phyloP scores from a whole-genome alignment of 2,888 invertebrate genomes.

The Synanthedon myopaeformis region DNA sequence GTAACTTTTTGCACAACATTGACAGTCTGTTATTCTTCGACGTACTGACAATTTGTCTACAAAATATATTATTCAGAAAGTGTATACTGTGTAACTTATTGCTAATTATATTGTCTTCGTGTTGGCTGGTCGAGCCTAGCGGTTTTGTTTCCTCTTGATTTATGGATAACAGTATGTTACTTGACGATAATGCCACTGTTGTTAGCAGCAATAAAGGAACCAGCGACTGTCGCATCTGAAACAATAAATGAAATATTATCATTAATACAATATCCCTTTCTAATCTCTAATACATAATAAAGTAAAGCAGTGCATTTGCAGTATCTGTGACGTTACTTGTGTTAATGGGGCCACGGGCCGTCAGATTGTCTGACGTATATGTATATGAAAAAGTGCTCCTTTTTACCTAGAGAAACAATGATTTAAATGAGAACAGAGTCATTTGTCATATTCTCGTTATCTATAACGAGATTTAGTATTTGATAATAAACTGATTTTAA shows the following conservation, averaged over 20 bases:
- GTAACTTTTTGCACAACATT: constrained; percentile 12
- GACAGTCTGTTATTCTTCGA: constrained; percentile 12
- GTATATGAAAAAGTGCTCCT: too few species aligned
- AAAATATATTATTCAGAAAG: constrained; percentile 34
- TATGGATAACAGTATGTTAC: constrained; percentile 33
- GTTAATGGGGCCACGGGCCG: too few species aligned
- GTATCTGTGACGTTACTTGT: too few species aligned
- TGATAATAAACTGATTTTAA: too few species aligned
- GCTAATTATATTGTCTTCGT: constrained; percentile 49
- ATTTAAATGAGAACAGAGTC: too few species aligned
- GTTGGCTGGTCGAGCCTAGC: constrained; percentile 26
- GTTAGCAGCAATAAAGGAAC: constrained; percentile 45
- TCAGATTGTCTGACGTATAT: too few species aligned
- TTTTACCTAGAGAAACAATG: too few species aligned
- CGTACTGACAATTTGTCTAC: constrained; percentile 23
- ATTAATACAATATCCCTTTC: too few species aligned
- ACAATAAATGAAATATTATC: constrained; percentile 11
- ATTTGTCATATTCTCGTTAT: too few species aligned
- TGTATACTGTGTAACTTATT: constrained; percentile 33
- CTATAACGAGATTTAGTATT: too few species aligned
- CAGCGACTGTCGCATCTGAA: constrained; percentile 49
- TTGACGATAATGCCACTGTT: constrained; percentile 46
- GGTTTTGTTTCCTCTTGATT: constrained; percentile 29
- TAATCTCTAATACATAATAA: too few species aligned
- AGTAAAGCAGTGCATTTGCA: too few species aligned